Evolutionary conservation across 2,888 invertebrate genomes (phyloP).

Genomic region (Physocephala rufipes): DNA sequence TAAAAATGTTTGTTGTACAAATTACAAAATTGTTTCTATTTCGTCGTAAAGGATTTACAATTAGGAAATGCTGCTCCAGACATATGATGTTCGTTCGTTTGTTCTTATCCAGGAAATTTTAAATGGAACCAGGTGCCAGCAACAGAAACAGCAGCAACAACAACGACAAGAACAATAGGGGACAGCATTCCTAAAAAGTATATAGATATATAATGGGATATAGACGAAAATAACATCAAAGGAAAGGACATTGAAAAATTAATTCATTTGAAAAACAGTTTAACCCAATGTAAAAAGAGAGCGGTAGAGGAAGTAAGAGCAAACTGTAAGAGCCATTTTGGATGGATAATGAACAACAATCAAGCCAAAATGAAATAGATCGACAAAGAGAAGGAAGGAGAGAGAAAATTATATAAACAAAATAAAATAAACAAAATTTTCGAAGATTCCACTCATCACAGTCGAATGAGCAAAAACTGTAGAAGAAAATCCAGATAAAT

Average conservation of each 20-base stretch:
- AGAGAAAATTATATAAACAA: neutral
- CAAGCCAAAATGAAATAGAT: constrained; percentile 39
- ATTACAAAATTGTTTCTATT: too few relatives aligned
- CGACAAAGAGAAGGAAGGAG: neutral
- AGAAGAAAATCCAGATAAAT: constrained; percentile 35
- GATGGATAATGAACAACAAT: constrained; percentile 36
- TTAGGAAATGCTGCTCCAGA: neutral
- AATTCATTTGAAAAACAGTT: constrained; percentile 27
- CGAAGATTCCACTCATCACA: constrained; percentile 27
- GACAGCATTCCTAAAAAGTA: constrained; percentile 44
- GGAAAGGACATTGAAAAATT: constrained; percentile 50
- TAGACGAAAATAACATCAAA: constrained; percentile 48
- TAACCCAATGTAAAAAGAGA: constrained; percentile 44
- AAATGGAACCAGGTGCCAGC: constrained; percentile 32
- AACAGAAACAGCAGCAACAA: constrained; percentile 37
- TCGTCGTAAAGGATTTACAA: too few relatives aligned
- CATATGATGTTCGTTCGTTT: neutral
- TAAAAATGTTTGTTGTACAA: too few relatives aligned
- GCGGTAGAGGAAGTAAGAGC: constrained; percentile 44
- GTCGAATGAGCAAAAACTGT: constrained; percentile 35
- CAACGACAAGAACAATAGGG: constrained; percentile 34
- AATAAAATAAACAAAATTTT: constrained; percentile 12
- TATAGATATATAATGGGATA: neutral
- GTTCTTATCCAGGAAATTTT: neutral
- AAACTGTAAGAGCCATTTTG: constrained; percentile 58